Evolutionary conservation across 1,140 invertebrate species (phyloP), one percentile per base, ranked within the genome.

Genomic region (Magallana ariakensis): DNA sequence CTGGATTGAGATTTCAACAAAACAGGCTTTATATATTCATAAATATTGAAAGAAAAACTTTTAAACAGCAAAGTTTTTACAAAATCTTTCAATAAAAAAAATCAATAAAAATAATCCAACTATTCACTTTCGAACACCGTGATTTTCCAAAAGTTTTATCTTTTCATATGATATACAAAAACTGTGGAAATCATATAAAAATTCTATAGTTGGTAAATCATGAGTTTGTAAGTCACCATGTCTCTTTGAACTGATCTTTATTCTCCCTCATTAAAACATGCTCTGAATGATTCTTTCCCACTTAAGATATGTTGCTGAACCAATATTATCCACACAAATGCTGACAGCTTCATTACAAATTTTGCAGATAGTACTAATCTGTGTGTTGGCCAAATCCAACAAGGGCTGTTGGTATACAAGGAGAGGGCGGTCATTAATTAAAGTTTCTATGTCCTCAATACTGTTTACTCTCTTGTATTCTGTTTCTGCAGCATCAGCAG

Each of bases 361-460:
- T 19, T 66, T 16, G 6, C 62, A 66, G n/a, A 16, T 66, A 9
- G 62, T 7, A 66, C n/a, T 66, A 19, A 66, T 19, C 8, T 66
- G 62, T 16, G n/a, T 66, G n/a, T 66, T 66, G n/a, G 62, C 62
- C 62, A 66, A 19, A 19, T 66, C 62, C 9, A 66, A 66, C 62
- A 66, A 19, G n/a, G 62, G 16, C n/a, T 66, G 62, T 19, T 66
- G 62, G 16, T 66, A 66, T 19, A 5, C 62, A 66, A 66, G 62
- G 15, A 66, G 19, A 66, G 62, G 62, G 15, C 62, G 10, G 62
- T 66, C 62, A 66, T 66, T 19, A 19, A 19, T 66, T 19, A 66
- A 19, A 19, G 15, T 16, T 16, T 66, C 62, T 66, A 66, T 66
- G 16, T 66, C 62, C 15, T 66, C 62, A 19, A 66, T 19, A 66